Conservation (phyloP, 64 coral and sea anemone species). For the Montipora sp. region DNA sequence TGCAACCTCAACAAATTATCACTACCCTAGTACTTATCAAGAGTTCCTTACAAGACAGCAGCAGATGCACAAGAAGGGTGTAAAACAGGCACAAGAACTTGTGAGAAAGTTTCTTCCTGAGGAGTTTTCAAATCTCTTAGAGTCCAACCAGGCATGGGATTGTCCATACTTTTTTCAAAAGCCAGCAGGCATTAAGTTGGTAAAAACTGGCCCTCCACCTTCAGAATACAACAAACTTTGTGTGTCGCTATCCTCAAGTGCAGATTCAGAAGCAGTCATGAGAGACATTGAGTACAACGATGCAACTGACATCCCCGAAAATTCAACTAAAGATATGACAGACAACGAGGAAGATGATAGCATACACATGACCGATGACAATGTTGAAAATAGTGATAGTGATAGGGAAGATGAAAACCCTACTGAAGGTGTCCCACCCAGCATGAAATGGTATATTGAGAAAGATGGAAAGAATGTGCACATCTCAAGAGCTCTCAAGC, state of each 20-base stretch:
- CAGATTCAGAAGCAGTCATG: background rate
- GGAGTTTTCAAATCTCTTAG: background rate
- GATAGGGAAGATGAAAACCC: background rate
- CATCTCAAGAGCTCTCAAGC: background rate
- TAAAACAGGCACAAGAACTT: slow-evolving; percentile 5
- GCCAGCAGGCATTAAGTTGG: background rate
- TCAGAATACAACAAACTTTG: no score
- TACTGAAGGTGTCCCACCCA: background rate
- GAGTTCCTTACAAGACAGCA: slow-evolving; percentile 1
- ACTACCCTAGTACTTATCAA: background rate
- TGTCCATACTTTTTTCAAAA: background rate
- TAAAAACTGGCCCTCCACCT: background rate
- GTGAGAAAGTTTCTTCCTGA: slow-evolving; percentile 9
- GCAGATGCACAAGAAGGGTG: slow-evolving; percentile 20
- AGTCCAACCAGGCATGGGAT: background rate
- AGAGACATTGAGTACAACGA: background rate
- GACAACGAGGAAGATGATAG: background rate
- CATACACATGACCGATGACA: background rate
- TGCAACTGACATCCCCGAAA: background rate
- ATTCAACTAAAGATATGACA: background rate
- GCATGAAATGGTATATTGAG: background rate
- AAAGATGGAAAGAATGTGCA: background rate
- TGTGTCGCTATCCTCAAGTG: background rate
- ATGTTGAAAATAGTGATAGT: background rate
- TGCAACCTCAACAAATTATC: background rate